Percentiles rank a stretch among this genome's conserved stretches.
These are phyloP conservation scores for Phenganax subtilis DNA, from an alignment of 92 coral and sea anemone genomes.

Conservation along the genomic window DNA sequence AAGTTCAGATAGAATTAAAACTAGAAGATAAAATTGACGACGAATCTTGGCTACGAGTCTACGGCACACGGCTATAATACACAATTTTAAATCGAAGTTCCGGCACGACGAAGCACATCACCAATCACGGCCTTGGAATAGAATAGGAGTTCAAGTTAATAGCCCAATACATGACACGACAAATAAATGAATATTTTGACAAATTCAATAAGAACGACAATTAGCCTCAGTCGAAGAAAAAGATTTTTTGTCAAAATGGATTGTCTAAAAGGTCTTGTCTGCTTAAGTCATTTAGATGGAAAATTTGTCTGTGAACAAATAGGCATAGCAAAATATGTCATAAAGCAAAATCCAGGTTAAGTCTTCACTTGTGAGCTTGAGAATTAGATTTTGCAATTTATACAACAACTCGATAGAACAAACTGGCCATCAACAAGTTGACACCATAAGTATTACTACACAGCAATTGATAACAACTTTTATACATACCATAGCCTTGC, in stretches of 20 bases:
- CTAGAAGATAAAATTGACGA: slow-evolving; percentile 1
- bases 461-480: neutral
- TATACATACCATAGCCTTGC: slow-evolving; percentile 9
- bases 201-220: too few species aligned
- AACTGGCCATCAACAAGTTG: too few species aligned
- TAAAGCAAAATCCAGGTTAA: too few species aligned
- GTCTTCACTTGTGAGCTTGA: too few species aligned
- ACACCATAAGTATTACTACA: too few species aligned
- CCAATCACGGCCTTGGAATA: slow-evolving; percentile 84
- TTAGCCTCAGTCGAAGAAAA: too few species aligned
- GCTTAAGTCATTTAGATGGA: too few species aligned
- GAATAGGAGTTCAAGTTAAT: slow-evolving; percentile 43
- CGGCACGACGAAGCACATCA: slow-evolving; percentile 47
- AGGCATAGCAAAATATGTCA: neutral
- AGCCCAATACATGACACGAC: neutral
- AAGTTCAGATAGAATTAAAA: neutral
- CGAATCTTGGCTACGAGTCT: neutral
- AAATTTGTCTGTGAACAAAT: neutral
- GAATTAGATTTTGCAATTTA: too few species aligned
- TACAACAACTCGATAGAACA: neutral
- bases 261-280: too few species aligned
- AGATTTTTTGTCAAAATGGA: too few species aligned
- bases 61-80: slow-evolving; percentile 1
- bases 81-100: slow-evolving; percentile 24
- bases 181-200: neutral